Conservation (phyloP, 2,797 vertebrate genomes). For the Valencia hispanica region DNA sequence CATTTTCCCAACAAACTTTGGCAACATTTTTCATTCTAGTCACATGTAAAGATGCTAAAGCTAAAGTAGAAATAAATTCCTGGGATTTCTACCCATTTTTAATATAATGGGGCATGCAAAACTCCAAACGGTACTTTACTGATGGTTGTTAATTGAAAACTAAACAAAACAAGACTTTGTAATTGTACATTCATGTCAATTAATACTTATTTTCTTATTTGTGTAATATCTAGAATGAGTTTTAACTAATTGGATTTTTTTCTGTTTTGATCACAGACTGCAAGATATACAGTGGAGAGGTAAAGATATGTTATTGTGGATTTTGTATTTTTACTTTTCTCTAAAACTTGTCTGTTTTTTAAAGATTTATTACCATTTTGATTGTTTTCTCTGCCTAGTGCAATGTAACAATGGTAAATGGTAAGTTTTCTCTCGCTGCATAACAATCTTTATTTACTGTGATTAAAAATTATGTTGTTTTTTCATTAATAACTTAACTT, state of each 20-base stretch:
- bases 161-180: neutral
- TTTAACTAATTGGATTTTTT: neutral
- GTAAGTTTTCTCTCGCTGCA: conserved; percentile 51
- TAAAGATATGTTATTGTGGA: conserved; percentile 41
- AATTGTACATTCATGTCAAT: neutral
- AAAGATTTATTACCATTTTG: neutral
- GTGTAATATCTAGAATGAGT: neutral
- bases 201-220: neutral
- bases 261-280: conserved; percentile 65
- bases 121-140: neutral
- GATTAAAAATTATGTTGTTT: too few species aligned
- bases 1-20: neutral
- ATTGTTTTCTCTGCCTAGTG: conserved; percentile 59
- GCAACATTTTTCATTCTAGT: neutral
- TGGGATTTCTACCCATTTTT: neutral
- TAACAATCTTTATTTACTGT: neutral
- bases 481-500: neutral
- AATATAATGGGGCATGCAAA: neutral
- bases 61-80: too few species aligned
- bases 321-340: neutral
- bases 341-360: too few species aligned
- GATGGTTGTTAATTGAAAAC: neutral
- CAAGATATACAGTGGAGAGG: conserved; percentile 62
- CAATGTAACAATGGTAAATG: conserved; percentile 48
- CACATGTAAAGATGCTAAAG: neutral